Base-by-base conservation (phyloP, 30 jellyfish, hydroid and myxozoan genomes). In the Pelagia noctiluca region DNA sequence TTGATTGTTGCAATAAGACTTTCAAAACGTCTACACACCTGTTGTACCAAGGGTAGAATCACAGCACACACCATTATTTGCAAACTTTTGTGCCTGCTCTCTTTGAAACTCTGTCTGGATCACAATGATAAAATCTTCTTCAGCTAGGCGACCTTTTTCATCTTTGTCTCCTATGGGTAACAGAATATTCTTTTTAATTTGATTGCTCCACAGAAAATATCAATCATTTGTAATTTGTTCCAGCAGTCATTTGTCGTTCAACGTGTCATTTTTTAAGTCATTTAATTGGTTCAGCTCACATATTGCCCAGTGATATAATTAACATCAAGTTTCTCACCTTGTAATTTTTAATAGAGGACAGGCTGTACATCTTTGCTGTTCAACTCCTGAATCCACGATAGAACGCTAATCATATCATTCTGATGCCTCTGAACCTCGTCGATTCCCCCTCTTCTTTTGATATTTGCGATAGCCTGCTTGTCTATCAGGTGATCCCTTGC, bases 41-140 rank as follows among this genome's bases (percentile, higher is more conserved):
- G 57, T 76, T 50, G 80, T 78, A 28, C 89, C 80, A 36, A 38
- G 89, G 0, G 89, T 78, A 3, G 89, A 1, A 21, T 78, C 89
- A 3, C 21, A 33, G 48, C 89, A 78, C 25, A 78, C 7, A 1
- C 89, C 89, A 29, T 78, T 38, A 12, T 33, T 49, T 29, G 28
- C 70, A 31, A 78, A 78, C 72, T 63, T 29, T 24, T 0, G 25
- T 2, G 26, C 3, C 19, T 57, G 69, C 33, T 35, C 72, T 21
- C 61, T 18, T 52, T 78, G 89, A 24, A 54, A 28, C 52, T 34
- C 71, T 24, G 89, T 78, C 35, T 78, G 89, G 32, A 78, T 21
- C 11, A 78, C 71, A 22, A 78, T 34, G 57, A 61, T 61, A 49
- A 78, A 78, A 46, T 78, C 89, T 1, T 62, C 71, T 1, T 53